Base-by-base conservation (phyloP, 2,888 invertebrate species). In the Mamestra brassicae region DNA sequence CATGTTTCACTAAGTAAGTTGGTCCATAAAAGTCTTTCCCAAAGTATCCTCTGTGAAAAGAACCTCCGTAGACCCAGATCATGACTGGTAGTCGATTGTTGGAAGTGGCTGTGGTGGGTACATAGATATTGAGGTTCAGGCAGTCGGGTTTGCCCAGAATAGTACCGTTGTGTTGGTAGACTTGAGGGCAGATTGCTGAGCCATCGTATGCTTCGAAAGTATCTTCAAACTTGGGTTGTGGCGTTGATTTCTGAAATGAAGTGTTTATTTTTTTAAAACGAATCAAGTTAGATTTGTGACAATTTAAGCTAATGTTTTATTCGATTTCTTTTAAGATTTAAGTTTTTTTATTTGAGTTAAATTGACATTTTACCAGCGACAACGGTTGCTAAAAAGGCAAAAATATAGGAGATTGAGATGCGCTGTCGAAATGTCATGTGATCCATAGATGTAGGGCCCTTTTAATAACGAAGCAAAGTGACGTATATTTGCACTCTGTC, bases 41-140 rank as follows among this genome's bases (percentile, higher is more conserved):
- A 8, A 87, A 85, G 45, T 64, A 81, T 13, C 93, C 93, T 17
- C 55, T 68, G 2, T 13, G 66, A 57, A 92, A 94, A 7, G 75
- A 84, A 5, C 94, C 94, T 38, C 94, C 94, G 34, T 93, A 88
- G 5, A 94, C 84, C 89, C 86, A 92, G 4, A 94, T 85, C 76
- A 94, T 86, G 4, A 94, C 93, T 17, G 94, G 93, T 0, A 94
- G 74, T 0, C 71, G 88, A 58, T 91, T 91, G 6, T 57, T 76
- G 0, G 85, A 83, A 6, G 76, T 88, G 0, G 91, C 92, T 4
- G 84, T 64, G 3, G 67, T 68, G 4, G 94, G 94, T 1, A 91
- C 92, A 38, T 90, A 93, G 0, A 94, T 70, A 62, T 91, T 92
- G 2, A 94, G 81, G 13, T 88, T 89, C 2, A 94, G 85, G 55